Evolutionary conservation across 2,797 vertebrate species (phyloP), one percentile per base, ranked within the genome.

Genomic region (Manis javanica): DNA sequence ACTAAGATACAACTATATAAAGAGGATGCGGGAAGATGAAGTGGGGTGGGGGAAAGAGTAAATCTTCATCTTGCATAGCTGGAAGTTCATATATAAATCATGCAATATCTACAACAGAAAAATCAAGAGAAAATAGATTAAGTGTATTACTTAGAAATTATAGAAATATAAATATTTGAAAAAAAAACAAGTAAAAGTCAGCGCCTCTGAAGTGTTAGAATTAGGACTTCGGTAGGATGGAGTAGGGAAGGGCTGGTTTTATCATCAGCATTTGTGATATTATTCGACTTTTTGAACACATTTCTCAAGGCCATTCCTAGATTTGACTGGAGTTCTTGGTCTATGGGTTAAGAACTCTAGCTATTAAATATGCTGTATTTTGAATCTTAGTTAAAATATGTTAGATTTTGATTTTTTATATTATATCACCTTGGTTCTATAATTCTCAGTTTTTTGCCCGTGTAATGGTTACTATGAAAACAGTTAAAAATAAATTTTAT

Each of bases 401-500:
- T 87, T 72, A 72, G 39, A 89, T 59, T 81, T 55, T 90, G 26
- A 86, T 88, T 87, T 87, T 82, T 59, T n/a, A 92, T 94, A 78
- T 63, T 82, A 82, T 86, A 87, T 53, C 68, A 63, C 15, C 75
- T 96, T 83, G 19, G 34, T 78, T 85, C 87, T 92, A 10, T 13
- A 92, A 53, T 15, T 96, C 85, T 86, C 53, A 81, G 69, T 88
- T 90, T 90, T 88, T 29, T 72, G 23, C 66, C 85, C 46, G 42
- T 53, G 37, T 51, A 90, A 78, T 64, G 39, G 88, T 92, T 95
- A 87, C 88, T 61, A 81, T 68, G 12, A 69, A 93, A 96, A 95
- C 29, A 55, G 55, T 66, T 85, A 85, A 96, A 95, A 95, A 81
- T 82, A 96, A 85, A 96, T 72, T 63, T 90, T 95, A 91, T 63